Conservation (phyloP, 2,113 vertebrate genomes). For the Speoplatyrhinus poulsoni region DNA sequence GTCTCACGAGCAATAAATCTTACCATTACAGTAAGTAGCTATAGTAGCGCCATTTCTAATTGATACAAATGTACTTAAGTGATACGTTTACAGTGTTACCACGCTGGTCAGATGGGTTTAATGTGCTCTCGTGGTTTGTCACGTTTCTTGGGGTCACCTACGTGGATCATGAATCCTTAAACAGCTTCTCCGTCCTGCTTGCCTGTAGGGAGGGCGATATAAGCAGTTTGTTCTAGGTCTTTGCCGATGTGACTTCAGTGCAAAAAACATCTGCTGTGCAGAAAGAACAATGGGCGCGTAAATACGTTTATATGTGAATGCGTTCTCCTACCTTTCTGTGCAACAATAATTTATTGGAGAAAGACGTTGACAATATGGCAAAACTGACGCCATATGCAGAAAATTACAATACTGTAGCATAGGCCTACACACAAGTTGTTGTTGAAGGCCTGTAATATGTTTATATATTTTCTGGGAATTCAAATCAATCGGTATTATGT, state of each 20-base stretch:
- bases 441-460: not conserved
- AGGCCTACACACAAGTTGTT: conserved; percentile 10
- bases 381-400: conserved; percentile 5
- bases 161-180: conserved; percentile 79
- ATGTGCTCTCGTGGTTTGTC: conserved; percentile 66
- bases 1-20: conserved; percentile 68
- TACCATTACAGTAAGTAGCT: conserved; percentile 63
- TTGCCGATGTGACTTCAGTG: conserved; percentile 21
- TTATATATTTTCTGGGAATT: not conserved
- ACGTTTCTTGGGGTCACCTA: conserved; percentile 72
- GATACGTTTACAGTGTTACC: conserved; percentile 69
- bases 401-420: conserved; percentile 1
- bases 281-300: conserved; percentile 55
- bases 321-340: conserved; percentile 23
- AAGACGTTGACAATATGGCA: conserved; percentile 2
- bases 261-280: conserved; percentile 60
- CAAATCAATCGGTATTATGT: too few species aligned
- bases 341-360: conserved; percentile 23
- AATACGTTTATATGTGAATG: conserved; percentile 56
- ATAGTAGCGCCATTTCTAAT: conserved; percentile 68
- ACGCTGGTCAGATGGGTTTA: conserved; percentile 77
- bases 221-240: conserved; percentile 46
- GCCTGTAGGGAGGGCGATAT: conserved; percentile 34
- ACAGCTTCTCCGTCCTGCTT: conserved; percentile 67
- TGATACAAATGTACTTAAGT: conserved; percentile 73